These are phyloP conservation scores for Drosophila demipolita DNA, from an alignment of 2,888 invertebrate species.

Conservation along the genomic window DNA sequence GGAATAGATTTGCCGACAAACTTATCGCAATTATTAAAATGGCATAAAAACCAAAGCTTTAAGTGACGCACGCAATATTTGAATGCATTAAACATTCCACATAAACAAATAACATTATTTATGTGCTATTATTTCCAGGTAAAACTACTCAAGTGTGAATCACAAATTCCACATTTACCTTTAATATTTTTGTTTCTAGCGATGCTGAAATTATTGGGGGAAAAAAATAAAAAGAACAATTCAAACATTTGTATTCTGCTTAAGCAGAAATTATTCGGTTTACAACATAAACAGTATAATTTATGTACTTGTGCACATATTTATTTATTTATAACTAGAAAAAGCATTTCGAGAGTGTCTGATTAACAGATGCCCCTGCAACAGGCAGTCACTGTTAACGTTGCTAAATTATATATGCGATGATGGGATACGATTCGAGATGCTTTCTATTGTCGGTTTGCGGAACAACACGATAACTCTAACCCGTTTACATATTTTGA, in stretches of 20 bases:
- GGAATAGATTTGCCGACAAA: constrained; percentile 16
- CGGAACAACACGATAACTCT: background rate
- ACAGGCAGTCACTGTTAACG: background rate
- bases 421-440: background rate
- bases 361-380: background rate
- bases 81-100: background rate
- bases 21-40: constrained; percentile 16
- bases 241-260: background rate
- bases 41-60: constrained; percentile 5
- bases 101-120: constrained; percentile 12
- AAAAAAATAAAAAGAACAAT: background rate
- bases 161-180: background rate
- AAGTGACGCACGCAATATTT: constrained; percentile 3
- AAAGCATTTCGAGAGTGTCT: background rate
- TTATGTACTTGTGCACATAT: background rate
- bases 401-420: background rate
- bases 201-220: background rate
- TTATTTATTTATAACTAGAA: background rate
- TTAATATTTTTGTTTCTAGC: background rate
- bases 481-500: background rate
- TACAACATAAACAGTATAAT: background rate
- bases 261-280: background rate
- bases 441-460: background rate
- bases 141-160: background rate
- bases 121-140: background rate